Base-by-base conservation (phyloP, 2,797 vertebrate genomes). In the Tolypeutes matacus region DNA sequence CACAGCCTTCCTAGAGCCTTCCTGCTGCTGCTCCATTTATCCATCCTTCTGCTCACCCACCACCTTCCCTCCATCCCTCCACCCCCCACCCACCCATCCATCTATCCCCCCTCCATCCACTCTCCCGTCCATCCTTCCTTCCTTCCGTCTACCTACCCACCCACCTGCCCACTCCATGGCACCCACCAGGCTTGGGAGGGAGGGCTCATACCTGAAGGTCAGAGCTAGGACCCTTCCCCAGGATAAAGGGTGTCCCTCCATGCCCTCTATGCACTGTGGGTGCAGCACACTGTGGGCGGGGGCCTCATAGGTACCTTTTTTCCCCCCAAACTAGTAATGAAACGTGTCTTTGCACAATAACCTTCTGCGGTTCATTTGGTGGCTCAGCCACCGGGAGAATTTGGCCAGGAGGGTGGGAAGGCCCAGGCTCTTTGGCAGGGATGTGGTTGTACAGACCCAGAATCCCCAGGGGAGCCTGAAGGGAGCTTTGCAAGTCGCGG, bases 391-490 rank as follows among this genome's bases (percentile, higher is more conserved):
- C 5, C 3, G 53, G 21, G n/a, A 20, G n/a, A 27, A 15, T 9
- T 49, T 13, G 13, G 51, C 25, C 34, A 34, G 11, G 36, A 34
- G 75, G 42, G 6, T 7, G 1, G 39, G 15, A 21, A n/a, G 25
- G 20, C 20, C 56, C 5, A 4, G 49, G 51, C 53, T 11, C 62
- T 46, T 18, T 9, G 64, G 2, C 14, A 11, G 3, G 9, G 0
- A 27, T 0, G 8, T 5, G 2, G 46, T 13, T 15, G 42, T 14
- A 9, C 15, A 13, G 89, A 11, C 20, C 2, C 76, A 14, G 56
- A 11, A 10, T 9, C 14, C 42, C 42, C 0, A 0, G 9, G 1
- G 13, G 1, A 10, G 34, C 27, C 58, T 17, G 2, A 56, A 10
- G 53, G 29, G 46, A 39, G 39, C 12, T 10, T 73, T 39, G 2